A percentile compares a stretch with the other conserved stretches of the same genome.
These are phyloP conservation scores for Lophius americanus DNA, from an alignment of 2,797 vertebrate species.

Conservation along the genomic window DNA sequence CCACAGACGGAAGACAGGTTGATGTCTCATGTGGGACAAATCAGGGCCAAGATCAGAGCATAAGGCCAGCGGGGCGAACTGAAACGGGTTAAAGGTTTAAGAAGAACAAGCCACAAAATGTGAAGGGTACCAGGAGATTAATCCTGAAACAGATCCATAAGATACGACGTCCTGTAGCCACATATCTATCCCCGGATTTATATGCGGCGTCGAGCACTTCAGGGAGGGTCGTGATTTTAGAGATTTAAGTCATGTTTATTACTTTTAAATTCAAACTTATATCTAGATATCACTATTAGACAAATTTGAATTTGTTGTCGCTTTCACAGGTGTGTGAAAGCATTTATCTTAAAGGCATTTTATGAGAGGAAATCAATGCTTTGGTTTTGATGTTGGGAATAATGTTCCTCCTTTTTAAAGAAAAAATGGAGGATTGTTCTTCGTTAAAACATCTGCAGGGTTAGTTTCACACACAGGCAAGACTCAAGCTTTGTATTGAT, in stretches of 20 bases:
- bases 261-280: slow-evolving; percentile 23
- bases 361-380: slow-evolving; percentile 5
- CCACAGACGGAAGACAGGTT: not conserved
- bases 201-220: slow-evolving; percentile 36
- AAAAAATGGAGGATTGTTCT: slow-evolving; percentile 24
- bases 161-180: not conserved
- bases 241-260: slow-evolving; percentile 36
- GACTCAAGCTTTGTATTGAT: slow-evolving; percentile 38
- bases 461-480: slow-evolving; percentile 16
- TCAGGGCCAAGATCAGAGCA: slow-evolving; percentile 64
- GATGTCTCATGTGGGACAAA: slow-evolving; percentile 21
- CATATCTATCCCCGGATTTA: slow-evolving; percentile 20
- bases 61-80: slow-evolving; percentile 36
- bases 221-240: slow-evolving; percentile 50
- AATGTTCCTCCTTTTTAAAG: slow-evolving; percentile 27
- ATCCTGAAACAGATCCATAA: slow-evolving; percentile 1
- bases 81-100: slow-evolving; percentile 5
- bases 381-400: slow-evolving; percentile 18
- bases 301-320: slow-evolving; percentile 1
- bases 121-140: not conserved
- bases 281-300: no score
- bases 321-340: slow-evolving; percentile 41
- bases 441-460: slow-evolving; percentile 5
- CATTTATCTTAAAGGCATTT: slow-evolving; percentile 30
- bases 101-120: not conserved